Conservation (phyloP, 2,888 invertebrate species). For the Theodoxus fluviatilis region DNA sequence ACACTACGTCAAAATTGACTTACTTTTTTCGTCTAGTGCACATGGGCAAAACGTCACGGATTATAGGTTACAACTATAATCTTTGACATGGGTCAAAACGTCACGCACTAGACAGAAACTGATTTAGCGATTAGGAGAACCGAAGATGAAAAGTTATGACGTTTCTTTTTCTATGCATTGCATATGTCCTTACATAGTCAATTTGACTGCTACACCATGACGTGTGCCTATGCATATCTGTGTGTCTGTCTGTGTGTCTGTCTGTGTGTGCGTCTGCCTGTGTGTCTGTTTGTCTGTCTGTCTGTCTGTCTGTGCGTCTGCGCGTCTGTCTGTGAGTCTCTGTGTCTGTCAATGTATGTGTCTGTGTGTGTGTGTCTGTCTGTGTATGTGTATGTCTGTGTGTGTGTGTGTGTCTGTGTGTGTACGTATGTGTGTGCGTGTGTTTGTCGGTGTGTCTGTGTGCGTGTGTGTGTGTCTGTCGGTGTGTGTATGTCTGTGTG, state of each 20-base stretch:
- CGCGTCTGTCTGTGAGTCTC: neutral
- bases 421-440: no score
- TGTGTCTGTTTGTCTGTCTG: constrained; percentile 9
- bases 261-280: constrained; percentile 5
- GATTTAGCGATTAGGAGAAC: no score
- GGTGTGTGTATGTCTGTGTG: neutral
- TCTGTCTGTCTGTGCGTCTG: neutral
- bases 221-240: neutral
- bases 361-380: neutral
- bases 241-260: neutral
- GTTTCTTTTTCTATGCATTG: no score
- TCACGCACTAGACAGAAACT: no score
- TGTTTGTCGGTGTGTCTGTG: constrained; percentile 16
- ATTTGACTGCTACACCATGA: constrained; percentile 18
- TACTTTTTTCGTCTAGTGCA: no score
- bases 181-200: no score
- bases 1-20: no score
- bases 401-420: no score
- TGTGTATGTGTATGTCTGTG: constrained; percentile 7
- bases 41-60: no score
- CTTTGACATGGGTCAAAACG: no score
- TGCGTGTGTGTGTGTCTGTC: neutral
- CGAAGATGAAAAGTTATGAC: no score
- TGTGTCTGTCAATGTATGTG: neutral
- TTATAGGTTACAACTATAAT: no score